Conservation (phyloP, 35 echinoderm and acorn worm genomes). For the Heliocidaris erythrogramma region DNA sequence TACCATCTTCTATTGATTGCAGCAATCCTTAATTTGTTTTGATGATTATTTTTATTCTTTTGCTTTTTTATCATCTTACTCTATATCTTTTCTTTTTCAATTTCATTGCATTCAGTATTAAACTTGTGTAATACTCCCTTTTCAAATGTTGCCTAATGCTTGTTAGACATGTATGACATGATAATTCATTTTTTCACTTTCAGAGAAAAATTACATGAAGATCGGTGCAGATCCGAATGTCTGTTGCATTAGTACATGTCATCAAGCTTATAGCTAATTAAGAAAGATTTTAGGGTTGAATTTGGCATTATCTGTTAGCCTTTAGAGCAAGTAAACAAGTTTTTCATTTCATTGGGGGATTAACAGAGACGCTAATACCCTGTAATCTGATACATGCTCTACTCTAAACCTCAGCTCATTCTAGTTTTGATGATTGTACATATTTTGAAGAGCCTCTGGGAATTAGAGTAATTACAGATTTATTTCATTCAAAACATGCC, state of each 20-base stretch:
- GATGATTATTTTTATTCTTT: too few species aligned
- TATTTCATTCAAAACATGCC: constrained; percentile 25
- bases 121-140: neutral
- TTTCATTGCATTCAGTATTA: neutral
- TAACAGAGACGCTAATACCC: neutral
- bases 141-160: neutral
- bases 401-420: neutral
- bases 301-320: neutral
- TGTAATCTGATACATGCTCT: neutral
- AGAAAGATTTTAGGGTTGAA: neutral
- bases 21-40: too few species aligned
- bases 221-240: neutral
- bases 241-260: neutral
- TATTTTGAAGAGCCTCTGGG: neutral
- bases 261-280: neutral
- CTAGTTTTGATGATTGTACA: neutral
- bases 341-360: constrained; percentile 15
- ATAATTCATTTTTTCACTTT: neutral
- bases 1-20: too few species aligned
- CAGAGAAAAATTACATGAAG: neutral
- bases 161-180: too few species aligned
- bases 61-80: too few species aligned
- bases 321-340: neutral
- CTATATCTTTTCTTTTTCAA: neutral
- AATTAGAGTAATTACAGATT: constrained; percentile 30